Evolutionary conservation across 2,888 invertebrate genomes (phyloP), one percentile per base, ranked within the genome.

Genomic region (Caenorhabditis sp.): DNA sequence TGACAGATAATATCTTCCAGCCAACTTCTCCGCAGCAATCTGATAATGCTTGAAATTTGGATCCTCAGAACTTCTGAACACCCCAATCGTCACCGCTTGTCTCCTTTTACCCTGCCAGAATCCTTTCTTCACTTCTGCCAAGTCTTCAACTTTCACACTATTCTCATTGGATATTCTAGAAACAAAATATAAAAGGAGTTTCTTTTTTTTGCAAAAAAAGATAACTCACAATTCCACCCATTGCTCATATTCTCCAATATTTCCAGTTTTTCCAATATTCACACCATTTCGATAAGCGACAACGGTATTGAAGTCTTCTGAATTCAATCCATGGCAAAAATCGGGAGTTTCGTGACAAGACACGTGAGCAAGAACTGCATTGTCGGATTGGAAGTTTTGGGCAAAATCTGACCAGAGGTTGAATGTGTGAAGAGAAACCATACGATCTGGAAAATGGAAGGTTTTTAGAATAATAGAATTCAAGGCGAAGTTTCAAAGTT

Each of bases 1-100:
- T n/a, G 81, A 77, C 20, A 83, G 53, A 57, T 80, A 84, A 59
- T 85, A 86, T 59, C 83, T 80, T 20, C 86, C 86, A 49, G 70
- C 65, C 26, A 86, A 76, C 31, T 82, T 73, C 31, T 78, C 76
- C 8, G 84, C 83, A 0, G 80, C 77, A 50, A 81, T 84, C 63
- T 75, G 62, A 54, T 76, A 86, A 38, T 81, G 77, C 58, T 75
- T 74, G 62, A 78, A 83, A 5, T 63, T 50, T 12, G 74, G 56
- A 23, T 67, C 70, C 1, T 68, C 73, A 2, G 76, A 66, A 4
- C 67, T 59, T 21, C 70, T 69, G 62, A 85, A 85, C 0, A 80
- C 64, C 7, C 82, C 85, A 12, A 86, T 67, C 20, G 85, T 85
- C 10, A 84, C 72, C n/a, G 83, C 73, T 8, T 66, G 59, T 12